Conservation (phyloP, 53 echinoderm and acorn worm genomes). For the Henricia sp. region DNA sequence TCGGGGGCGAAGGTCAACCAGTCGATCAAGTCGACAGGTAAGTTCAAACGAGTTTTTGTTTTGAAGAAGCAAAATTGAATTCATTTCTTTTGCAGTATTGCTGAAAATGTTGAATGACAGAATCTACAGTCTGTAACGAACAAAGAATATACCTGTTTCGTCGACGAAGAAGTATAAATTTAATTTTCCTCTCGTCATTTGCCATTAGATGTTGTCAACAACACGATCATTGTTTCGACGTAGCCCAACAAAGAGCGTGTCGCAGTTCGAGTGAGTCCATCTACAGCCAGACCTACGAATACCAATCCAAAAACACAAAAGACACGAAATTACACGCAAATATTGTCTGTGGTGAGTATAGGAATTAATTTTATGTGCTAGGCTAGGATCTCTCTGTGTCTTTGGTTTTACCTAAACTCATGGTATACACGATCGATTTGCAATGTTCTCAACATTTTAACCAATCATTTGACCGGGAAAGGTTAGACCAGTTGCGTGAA, state of each 20-base stretch:
- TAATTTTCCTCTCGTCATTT: background rate
- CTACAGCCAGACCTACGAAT: slow-evolving; percentile 36
- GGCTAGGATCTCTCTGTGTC: background rate
- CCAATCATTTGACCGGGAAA: background rate
- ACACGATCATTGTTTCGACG: slow-evolving; percentile 46
- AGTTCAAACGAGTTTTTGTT: background rate
- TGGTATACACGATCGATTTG: background rate
- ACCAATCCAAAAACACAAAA: background rate
- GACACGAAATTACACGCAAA: background rate
- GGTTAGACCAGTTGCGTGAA: too few relatives aligned
- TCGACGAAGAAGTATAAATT: background rate
- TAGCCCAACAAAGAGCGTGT: slow-evolving; percentile 20
- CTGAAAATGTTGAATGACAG: background rate
- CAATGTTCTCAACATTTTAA: background rate
- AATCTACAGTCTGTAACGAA: background rate
- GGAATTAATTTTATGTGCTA: background rate
- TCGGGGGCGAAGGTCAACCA: background rate
- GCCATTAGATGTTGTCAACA: slow-evolving; percentile 30
- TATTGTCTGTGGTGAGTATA: slow-evolving; percentile 16
- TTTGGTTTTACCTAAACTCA: background rate
- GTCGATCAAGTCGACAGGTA: slow-evolving; percentile 33
- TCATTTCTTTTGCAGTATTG: background rate
- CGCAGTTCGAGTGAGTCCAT: background rate
- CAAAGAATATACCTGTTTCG: background rate
- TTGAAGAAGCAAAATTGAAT: background rate